These are phyloP conservation scores for Acanthurus tractus DNA, from an alignment of 2,797 vertebrate genomes.

Conservation along the genomic window DNA sequence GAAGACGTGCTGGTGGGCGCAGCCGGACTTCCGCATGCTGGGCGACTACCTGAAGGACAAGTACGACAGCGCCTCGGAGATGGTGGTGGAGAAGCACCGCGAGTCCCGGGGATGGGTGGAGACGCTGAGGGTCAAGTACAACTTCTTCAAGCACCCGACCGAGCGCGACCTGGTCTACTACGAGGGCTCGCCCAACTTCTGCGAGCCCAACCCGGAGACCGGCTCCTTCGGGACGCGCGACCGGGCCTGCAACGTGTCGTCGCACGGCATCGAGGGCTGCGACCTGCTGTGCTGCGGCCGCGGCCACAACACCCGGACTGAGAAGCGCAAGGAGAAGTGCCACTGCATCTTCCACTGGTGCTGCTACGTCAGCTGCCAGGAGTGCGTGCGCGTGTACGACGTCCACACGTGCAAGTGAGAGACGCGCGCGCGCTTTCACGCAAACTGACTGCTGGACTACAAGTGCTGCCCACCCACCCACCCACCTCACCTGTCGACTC, in stretches of 20 bases:
- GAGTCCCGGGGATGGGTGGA: constrained; percentile 99
- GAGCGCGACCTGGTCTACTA: constrained; percentile 98
- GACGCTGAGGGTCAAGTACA: constrained; percentile 94
- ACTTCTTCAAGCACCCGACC: constrained; percentile 96
- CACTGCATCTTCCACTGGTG: constrained; percentile 99
- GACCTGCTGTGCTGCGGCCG: constrained; percentile 97
- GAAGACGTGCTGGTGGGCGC: constrained; percentile 99
- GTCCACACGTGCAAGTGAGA: constrained; percentile 98
- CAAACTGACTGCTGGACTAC: constrained; percentile 69
- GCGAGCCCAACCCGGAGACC: constrained; percentile 94
- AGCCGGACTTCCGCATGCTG: constrained; percentile 95
- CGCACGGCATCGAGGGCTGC: constrained; percentile 97
- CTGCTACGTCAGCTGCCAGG: constrained; percentile 98
- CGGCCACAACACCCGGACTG: constrained; percentile 96
- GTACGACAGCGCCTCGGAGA: constrained; percentile 98
- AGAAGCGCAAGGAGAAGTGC: constrained; percentile 96
- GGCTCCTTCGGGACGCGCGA: constrained; percentile 97
- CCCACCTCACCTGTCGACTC: constrained; percentile 11
- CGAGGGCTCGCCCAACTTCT: constrained; percentile 97
- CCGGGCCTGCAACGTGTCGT: constrained; percentile 94
- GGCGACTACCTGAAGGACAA: constrained; percentile 99
- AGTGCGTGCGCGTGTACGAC: constrained; percentile 93
- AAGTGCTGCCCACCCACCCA: constrained; percentile 41
- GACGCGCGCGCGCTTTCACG: constrained; percentile 5
- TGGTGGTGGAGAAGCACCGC: constrained; percentile 97